phyloP scores from a whole-genome alignment of 2,113 vertebrate species.

The Blennius ocellaris region DNA sequence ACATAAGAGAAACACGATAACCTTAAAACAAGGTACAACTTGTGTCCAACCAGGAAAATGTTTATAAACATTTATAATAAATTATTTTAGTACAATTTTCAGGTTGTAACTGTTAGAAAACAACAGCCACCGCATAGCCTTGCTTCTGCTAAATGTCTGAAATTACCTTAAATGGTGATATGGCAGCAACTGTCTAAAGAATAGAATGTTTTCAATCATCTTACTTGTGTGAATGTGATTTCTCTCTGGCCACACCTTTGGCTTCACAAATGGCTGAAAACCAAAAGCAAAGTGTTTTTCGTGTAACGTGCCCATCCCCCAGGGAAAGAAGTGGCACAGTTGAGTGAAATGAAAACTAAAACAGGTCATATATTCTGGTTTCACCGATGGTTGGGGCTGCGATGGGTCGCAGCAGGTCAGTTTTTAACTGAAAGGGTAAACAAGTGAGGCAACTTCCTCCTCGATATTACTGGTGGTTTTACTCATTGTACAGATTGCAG shows the following conservation, averaged over 20 bases:
- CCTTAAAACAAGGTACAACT: constrained; percentile 57
- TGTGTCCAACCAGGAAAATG: constrained; percentile 53
- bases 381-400: background rate
- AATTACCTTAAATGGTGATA: constrained; percentile 33
- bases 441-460: constrained; percentile 35
- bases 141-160: constrained; percentile 29
- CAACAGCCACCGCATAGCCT: constrained; percentile 28
- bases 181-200: constrained; percentile 74
- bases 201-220: constrained; percentile 14
- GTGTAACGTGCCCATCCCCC: constrained; percentile 6
- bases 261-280: constrained; percentile 18
- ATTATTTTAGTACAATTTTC: constrained; percentile 70
- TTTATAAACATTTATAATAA: constrained; percentile 76
- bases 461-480: constrained; percentile 43
- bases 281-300: constrained; percentile 19
- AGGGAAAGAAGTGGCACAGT: constrained; percentile 10
- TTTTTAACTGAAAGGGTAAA: constrained; percentile 39
- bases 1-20: constrained; percentile 33
- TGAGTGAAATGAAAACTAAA: constrained; percentile 28
- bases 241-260: background rate
- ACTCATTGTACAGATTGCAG: constrained; percentile 61
- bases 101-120: constrained; percentile 41
- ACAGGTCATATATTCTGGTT: background rate
- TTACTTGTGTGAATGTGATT: constrained; percentile 17
- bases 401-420: constrained; percentile 19